A percentile compares a stretch with the other conserved stretches of the same genome.
Conservation (phyloP, 2,888 invertebrate genomes). For the Adineta ricciae region DNA sequence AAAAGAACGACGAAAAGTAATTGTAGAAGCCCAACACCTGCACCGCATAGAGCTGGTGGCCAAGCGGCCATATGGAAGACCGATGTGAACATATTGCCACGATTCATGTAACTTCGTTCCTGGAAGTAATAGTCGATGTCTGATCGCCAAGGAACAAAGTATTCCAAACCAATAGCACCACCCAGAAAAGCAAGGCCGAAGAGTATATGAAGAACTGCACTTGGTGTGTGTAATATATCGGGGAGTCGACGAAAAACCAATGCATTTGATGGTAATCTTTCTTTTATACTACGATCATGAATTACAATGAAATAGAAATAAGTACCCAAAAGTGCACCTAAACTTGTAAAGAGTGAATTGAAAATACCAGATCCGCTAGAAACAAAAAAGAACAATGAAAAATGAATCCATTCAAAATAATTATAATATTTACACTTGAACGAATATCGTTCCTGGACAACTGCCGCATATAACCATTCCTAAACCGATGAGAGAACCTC, state of each 20-base stretch:
- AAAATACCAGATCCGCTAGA: not conserved
- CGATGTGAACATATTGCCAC: no score
- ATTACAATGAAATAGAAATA: not conserved
- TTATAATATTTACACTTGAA: not conserved
- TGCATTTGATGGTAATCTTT: not conserved
- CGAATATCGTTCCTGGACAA: not conserved
- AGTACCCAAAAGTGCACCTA: not conserved
- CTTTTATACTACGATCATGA: not conserved
- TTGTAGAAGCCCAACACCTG: not conserved
- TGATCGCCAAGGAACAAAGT: not conserved
- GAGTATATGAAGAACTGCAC: not conserved
- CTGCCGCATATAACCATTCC: not conserved
- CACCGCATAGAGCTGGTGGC: not conserved
- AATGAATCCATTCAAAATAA: not conserved
- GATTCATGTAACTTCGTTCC: not conserved
- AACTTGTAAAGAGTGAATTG: not conserved
- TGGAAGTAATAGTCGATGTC: not conserved
- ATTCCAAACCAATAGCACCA: not conserved
- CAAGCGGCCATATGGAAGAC: conserved; percentile 16
- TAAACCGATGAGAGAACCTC: not conserved
- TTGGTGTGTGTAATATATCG: not conserved
- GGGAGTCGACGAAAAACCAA: not conserved
- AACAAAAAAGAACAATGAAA: no score
- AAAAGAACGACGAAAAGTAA: conserved; percentile 1
- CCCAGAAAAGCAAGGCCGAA: not conserved